These are phyloP conservation scores for Hippocampus kuda DNA, from an alignment of 2,797 vertebrate genomes.

Conservation along the genomic window DNA sequence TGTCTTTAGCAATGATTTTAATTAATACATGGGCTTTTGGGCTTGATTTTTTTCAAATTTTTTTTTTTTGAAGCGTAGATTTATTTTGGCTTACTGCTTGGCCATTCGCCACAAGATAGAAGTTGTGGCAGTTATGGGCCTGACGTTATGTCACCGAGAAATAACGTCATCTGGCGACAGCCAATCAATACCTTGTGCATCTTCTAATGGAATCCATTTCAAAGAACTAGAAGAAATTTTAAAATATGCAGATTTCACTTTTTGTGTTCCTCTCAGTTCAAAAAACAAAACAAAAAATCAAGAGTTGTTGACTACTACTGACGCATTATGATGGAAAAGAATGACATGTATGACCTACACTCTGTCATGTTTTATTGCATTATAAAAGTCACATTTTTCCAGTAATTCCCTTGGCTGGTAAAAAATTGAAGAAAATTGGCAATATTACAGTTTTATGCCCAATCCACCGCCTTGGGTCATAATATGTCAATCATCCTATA, in stretches of 20 bases:
- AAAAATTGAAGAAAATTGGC: background rate
- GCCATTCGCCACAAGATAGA: too few species aligned
- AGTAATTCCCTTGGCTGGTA: background rate
- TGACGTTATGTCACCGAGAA: too few species aligned
- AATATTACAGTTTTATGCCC: slow-evolving; percentile 8
- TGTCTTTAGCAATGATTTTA: too few species aligned
- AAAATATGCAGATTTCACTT: background rate
- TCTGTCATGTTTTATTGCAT: background rate
- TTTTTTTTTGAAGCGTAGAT: too few species aligned
- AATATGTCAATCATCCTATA: background rate
- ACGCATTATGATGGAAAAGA: background rate
- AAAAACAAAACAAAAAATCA: background rate
- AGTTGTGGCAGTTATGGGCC: too few species aligned
- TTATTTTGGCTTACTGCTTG: too few species aligned
- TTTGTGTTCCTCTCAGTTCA: background rate
- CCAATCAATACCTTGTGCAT: too few species aligned
- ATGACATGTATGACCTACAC: background rate
- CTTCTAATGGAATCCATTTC: too few species aligned
- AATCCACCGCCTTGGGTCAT: background rate
- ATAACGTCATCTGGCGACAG: too few species aligned
- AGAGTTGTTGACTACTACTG: background rate
- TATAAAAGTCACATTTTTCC: background rate
- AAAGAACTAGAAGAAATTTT: too few species aligned
- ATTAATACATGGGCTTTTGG: too few species aligned
- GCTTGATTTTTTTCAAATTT: too few species aligned